Evolutionary conservation across 2,113 vertebrate genomes (phyloP).

Genomic region (Gadus chalcogrammus): DNA sequence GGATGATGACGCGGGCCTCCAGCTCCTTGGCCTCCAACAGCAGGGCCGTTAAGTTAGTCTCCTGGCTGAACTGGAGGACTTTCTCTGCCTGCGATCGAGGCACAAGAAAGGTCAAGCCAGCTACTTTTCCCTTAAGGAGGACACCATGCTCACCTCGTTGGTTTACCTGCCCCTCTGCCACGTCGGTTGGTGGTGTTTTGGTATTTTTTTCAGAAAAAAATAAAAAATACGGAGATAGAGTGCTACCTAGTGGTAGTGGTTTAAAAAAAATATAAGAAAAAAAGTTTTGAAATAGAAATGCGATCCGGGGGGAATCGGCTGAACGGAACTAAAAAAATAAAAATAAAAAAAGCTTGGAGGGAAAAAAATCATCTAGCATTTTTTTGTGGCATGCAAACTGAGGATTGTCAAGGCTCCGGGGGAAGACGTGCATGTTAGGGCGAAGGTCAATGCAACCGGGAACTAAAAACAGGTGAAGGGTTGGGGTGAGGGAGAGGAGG

Average conservation of each 20-base stretch:
- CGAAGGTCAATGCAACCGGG: constrained; percentile 92
- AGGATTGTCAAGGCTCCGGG: constrained; percentile 94
- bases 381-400: constrained; percentile 92
- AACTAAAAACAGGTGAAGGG: constrained; percentile 79
- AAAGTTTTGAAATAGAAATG: constrained; percentile 59
- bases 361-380: constrained; percentile 80
- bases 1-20: constrained; percentile 97
- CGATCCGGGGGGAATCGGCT: constrained; percentile 75
- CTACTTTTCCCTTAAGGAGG: constrained; percentile 62
- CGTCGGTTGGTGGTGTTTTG: constrained; percentile 48
- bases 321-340: constrained; percentile 60
- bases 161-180: constrained; percentile 61
- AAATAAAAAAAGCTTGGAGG: constrained; percentile 69
- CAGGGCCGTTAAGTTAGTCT: constrained; percentile 96
- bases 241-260: no score
- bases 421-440: constrained; percentile 97
- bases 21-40: constrained; percentile 95
- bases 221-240: constrained; percentile 62
- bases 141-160: constrained; percentile 77
- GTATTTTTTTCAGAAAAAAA: constrained; percentile 34
- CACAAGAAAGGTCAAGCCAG: constrained; percentile 74
- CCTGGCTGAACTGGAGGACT: constrained; percentile 98
- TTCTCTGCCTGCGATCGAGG: constrained; percentile 95
- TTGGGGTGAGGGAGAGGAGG: constrained; percentile 60
- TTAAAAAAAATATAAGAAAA: not conserved